Evolutionary conservation across 92 coral and sea anemone genomes (phyloP), one percentile per base, ranked within the genome.

Genomic region (Phenganax marumi): DNA sequence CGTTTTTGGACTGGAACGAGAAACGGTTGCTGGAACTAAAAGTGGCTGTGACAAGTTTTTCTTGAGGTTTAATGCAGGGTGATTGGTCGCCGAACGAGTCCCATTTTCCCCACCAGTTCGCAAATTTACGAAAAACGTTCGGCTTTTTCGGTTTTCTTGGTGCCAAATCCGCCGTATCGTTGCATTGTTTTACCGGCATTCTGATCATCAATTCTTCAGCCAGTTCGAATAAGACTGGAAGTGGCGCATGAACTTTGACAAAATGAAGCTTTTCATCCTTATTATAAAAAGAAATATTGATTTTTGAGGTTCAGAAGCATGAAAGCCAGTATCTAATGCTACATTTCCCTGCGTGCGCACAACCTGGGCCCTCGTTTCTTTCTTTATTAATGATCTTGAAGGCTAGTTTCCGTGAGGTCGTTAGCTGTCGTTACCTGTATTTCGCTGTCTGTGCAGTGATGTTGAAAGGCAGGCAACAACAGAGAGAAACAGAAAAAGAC

Each of bases 191-290:
- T 49, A 96, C 85, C 21, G 99, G 99, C 66, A 79, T 87, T 48
- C 97, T 87, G 58, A 96, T 89, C 99, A 96, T 91, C 90, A 96
- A 88, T 86, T 91, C 91, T 89, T 96, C 99, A 0, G 99, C 99
- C 85, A 88, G 85, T 85, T 84, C 91, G 62, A 86, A 76, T 1
- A 96, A 83, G 43, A 89, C 93, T 86, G 84, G 84, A 91, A 97
- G 91, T 16, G 99, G 99, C 8, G 99, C 97, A 51, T 96, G 97
- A 23, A 96, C 85, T 52, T 92, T 89, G 13, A 92, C 97, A 64
- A 96, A 96, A 51, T 76, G 81, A 52, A 87, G 70, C 72, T 85
- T 86, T 39, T 85, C 88, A 62, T 93, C 87, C 98, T 94, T 72
- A 23, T 51, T 50, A 51, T 72, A 22, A 33, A 48, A 79, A 60